Percentiles rank a stretch among this genome's conserved stretches.
phyloP scores from a whole-genome alignment of 2,113 vertebrate genomes.

The Aviceda subcristata region DNA sequence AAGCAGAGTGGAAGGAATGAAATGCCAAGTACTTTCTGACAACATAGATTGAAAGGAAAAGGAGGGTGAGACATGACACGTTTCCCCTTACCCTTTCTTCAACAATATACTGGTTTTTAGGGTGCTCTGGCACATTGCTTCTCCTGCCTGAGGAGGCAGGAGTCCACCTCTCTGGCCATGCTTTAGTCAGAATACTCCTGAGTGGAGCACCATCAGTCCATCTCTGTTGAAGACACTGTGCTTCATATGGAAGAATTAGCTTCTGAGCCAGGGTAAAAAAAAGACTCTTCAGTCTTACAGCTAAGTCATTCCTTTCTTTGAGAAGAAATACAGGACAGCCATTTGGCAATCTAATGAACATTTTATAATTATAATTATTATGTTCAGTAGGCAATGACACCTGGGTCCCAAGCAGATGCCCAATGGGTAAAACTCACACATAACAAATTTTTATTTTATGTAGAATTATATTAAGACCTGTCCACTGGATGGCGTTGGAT shows the following conservation, averaged over 20 bases:
- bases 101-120: neutral
- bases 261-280: neutral
- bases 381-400: neutral
- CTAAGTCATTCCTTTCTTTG: neutral
- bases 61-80: neutral
- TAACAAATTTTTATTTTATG: neutral
- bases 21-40: neutral
- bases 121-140: neutral
- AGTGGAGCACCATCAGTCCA: neutral
- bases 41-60: neutral
- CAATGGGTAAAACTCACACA: neutral
- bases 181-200: neutral
- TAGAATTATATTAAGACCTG: neutral
- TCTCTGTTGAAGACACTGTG: neutral
- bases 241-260: neutral
- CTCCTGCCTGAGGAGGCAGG: accelerated
- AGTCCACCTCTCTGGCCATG: neutral
- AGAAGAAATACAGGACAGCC: too few relatives aligned
- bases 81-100: neutral
- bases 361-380: neutral
- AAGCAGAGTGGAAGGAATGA: neutral
- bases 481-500: neutral
- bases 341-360: neutral
- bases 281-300: neutral
- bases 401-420: neutral